These are phyloP conservation scores for Apeltes quadracus DNA, from an alignment of 2,113 vertebrate genomes.

Conservation along the genomic window DNA sequence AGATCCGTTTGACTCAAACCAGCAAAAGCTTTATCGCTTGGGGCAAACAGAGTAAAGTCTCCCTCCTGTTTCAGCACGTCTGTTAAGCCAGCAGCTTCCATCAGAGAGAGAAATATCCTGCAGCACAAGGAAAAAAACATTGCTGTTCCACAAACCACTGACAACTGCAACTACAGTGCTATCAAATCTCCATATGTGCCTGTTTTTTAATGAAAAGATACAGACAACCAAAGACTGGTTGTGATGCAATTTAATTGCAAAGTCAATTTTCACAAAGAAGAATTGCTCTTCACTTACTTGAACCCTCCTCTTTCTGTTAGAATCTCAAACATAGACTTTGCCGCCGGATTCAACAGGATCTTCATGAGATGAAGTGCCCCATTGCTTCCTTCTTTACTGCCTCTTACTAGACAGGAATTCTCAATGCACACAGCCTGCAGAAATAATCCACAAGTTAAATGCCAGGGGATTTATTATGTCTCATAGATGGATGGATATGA, in stretches of 20 bases:
- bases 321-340: conserved; percentile 85
- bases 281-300: conserved; percentile 80
- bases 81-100: conserved; percentile 90
- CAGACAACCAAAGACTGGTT: conserved; percentile 38
- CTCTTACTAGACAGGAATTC: conserved; percentile 93
- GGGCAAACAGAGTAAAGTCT: conserved; percentile 92
- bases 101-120: conserved; percentile 91
- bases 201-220: conserved; percentile 43
- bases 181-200: conserved; percentile 20
- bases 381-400: conserved; percentile 94
- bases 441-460: conserved; percentile 36
- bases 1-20: conserved; percentile 85
- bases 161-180: conserved; percentile 42
- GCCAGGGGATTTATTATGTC: neutral
- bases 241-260: conserved; percentile 22
- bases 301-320: conserved; percentile 87
- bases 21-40: conserved; percentile 92
- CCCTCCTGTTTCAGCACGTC: conserved; percentile 87
- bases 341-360: conserved; percentile 87
- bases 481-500: conserved; percentile 3
- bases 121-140: conserved; percentile 43
- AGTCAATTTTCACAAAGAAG: conserved; percentile 4
- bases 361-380: conserved; percentile 91
- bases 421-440: conserved; percentile 93
- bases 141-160: conserved; percentile 39